Base-by-base conservation (phyloP, 2,888 invertebrate species). In the Oscheius myriophilus region DNA sequence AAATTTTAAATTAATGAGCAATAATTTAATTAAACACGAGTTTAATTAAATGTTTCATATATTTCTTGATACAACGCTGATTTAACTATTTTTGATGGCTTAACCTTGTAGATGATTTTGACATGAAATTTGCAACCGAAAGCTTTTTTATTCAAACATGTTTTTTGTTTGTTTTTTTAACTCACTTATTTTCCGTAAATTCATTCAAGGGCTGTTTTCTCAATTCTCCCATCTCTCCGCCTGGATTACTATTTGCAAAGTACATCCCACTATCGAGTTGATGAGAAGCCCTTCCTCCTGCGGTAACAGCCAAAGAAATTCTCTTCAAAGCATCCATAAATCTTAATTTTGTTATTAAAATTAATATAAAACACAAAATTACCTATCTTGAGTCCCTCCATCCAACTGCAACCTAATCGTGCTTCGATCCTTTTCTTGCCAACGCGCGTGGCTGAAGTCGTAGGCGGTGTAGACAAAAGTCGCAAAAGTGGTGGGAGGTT, bases 221-320 rank as follows among this genome's bases (percentile, higher is more conserved):
- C 39, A 85, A 49, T 61, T 75, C 79, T 45, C 84, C 83, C 39
- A 81, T 79, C 58, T 83, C 79, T 53, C 79, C 77, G 26, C 77
- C 76, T 9, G 71, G 69, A 63, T 80, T 78, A 4, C 71, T 80
- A 45, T 82, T 76, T 23, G 82, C 78, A 69, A 83, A 85, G 69
- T 85, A 85, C 84, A 86, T 85, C 26, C 83, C 85, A 16, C 80
- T 69, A 23, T 82, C 82, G 45, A 85, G 71, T 59, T 83, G 82
- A 73, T 82, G 82, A 12, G 80, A 76, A 6, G 81, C 78, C 39
- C 80, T 61, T 52, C 82, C 79, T 26, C 82, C 82, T 11, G 86
- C 79, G 6, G 79, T 71, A 11, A 85, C 79, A 16, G 80, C 72
- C 52, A 84, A 57, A 18, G 83, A 76, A n/a, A 85, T 71, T 2